phyloP scores from a whole-genome alignment of 2,888 invertebrate genomes.

The Serripes groenlandicus region DNA sequence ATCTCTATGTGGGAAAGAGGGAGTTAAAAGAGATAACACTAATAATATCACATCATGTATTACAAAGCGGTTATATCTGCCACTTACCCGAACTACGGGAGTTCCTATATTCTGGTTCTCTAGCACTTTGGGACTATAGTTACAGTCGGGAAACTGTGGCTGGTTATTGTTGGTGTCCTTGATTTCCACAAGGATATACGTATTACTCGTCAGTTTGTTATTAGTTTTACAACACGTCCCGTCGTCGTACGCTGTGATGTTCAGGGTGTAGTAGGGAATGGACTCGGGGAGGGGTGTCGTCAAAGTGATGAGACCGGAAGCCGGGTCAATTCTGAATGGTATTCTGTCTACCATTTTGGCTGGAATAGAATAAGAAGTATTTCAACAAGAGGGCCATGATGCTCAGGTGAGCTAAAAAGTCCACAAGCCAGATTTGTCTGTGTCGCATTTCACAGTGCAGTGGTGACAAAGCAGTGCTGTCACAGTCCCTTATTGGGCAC shows the following conservation, averaged over 20 bases:
- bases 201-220: slow-evolving; percentile 94
- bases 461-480: too few relatives aligned
- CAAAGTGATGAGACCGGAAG: slow-evolving; percentile 84
- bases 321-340: slow-evolving; percentile 84
- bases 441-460: too few relatives aligned
- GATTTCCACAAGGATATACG: slow-evolving; percentile 98
- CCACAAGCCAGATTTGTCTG: too few relatives aligned
- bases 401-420: too few relatives aligned
- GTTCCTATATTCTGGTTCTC: slow-evolving; percentile 75
- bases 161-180: slow-evolving; percentile 99
- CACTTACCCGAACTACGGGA: slow-evolving; percentile 76
- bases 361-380: slow-evolving; percentile 13
- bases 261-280: slow-evolving; percentile 92
- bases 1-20: too few relatives aligned
- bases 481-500: too few relatives aligned
- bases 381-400: too few relatives aligned
- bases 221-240: slow-evolving; percentile 98
- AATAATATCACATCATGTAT: too few relatives aligned
- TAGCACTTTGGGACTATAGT: slow-evolving; percentile 90
- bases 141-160: slow-evolving; percentile 97
- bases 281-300: slow-evolving; percentile 76
- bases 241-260: slow-evolving; percentile 99
- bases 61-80: too few relatives aligned
- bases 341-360: slow-evolving; percentile 63
- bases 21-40: too few relatives aligned